phyloP scores from a whole-genome alignment of 1,140 invertebrate species.

The Sitophilus oryzae region DNA sequence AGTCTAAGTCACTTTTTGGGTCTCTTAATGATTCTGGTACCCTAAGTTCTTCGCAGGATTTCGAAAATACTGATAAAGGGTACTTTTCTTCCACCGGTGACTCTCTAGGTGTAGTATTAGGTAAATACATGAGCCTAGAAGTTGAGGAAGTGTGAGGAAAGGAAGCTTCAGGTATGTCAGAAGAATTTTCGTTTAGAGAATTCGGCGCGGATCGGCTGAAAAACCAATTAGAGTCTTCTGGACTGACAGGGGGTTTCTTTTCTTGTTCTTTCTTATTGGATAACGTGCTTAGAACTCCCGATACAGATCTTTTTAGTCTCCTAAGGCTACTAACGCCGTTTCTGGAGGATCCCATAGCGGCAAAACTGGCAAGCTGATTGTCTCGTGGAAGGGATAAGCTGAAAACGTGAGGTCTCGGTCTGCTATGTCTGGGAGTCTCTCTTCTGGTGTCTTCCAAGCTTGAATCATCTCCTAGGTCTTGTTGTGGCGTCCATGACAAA shows the following conservation, averaged over 20 bases:
- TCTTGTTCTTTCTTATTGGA: conserved; percentile 27
- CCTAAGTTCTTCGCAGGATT: conserved; percentile 45
- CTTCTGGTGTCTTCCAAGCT: conserved; percentile 56
- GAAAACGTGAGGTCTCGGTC: conserved; percentile 57
- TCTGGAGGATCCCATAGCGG: conserved; percentile 28
- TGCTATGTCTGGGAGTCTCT: conserved; percentile 21
- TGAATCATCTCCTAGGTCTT: conserved; percentile 63
- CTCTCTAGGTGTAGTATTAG: conserved; percentile 45
- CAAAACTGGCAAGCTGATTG: conserved; percentile 45
- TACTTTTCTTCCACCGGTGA: conserved; percentile 8
- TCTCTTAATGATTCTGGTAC: conserved; percentile 32
- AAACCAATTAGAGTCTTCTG: conserved; percentile 61
- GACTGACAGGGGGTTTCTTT: conserved; percentile 40
- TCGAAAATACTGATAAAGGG: conserved; percentile 33
- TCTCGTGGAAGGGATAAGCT: conserved; percentile 65
- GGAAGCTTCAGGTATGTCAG: conserved; percentile 29
- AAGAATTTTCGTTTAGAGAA: conserved; percentile 56
- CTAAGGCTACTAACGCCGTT: conserved; percentile 59
- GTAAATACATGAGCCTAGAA: conserved; percentile 74
- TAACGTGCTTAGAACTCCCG: conserved; percentile 53
- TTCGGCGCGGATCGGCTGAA: conserved; percentile 72
- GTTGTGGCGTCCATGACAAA: conserved; percentile 68
- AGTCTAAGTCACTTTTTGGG: conserved; percentile 23
- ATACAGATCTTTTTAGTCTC: conserved; percentile 62
- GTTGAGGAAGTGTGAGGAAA: conserved; percentile 31